These are phyloP conservation scores for Apotomis capreana DNA, from an alignment of 2,888 invertebrate genomes.

Conservation along the genomic window DNA sequence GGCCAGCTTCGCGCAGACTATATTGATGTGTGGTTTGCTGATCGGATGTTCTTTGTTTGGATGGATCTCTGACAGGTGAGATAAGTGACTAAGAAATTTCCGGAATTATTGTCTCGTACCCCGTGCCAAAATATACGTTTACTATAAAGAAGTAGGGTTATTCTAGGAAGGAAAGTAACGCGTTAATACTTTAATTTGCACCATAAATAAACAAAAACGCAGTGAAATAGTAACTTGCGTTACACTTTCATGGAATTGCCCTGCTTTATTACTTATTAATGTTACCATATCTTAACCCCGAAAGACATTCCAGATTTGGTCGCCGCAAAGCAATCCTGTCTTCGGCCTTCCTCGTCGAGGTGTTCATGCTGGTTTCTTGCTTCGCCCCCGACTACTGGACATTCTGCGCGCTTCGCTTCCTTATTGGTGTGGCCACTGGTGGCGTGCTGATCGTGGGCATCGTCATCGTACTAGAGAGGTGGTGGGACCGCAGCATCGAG, in stretches of 20 bases:
- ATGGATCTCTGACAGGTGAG: slow-evolving; percentile 68
- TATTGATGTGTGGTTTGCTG: slow-evolving; percentile 62
- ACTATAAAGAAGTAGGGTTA: too few species aligned
- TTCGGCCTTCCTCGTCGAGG: slow-evolving; percentile 85
- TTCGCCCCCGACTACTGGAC: slow-evolving; percentile 81
- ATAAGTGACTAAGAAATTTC: slow-evolving; percentile 8
- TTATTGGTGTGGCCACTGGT: slow-evolving; percentile 87
- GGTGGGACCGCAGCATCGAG: slow-evolving; percentile 77
- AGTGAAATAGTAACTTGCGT: too few species aligned
- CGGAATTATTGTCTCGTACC: too few species aligned
- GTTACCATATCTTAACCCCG: too few species aligned
- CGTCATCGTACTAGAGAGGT: slow-evolving; percentile 84
- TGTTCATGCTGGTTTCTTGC: slow-evolving; percentile 85
- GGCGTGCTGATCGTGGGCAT: slow-evolving; percentile 85
- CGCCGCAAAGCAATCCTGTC: slow-evolving; percentile 84
- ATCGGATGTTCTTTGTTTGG: slow-evolving; percentile 59
- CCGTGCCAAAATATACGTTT: too few species aligned
- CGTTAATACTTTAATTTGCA: too few species aligned
- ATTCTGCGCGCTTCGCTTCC: slow-evolving; percentile 85
- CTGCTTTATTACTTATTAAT: too few species aligned
- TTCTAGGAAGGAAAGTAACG: too few species aligned
- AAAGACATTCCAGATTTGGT: slow-evolving; percentile 57
- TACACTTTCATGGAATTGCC: too few species aligned
- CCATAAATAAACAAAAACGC: too few species aligned
- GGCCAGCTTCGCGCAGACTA: slow-evolving; percentile 60